Base-by-base conservation (phyloP, 1,140 invertebrate genomes). In the Oreohelix idahoensis region DNA sequence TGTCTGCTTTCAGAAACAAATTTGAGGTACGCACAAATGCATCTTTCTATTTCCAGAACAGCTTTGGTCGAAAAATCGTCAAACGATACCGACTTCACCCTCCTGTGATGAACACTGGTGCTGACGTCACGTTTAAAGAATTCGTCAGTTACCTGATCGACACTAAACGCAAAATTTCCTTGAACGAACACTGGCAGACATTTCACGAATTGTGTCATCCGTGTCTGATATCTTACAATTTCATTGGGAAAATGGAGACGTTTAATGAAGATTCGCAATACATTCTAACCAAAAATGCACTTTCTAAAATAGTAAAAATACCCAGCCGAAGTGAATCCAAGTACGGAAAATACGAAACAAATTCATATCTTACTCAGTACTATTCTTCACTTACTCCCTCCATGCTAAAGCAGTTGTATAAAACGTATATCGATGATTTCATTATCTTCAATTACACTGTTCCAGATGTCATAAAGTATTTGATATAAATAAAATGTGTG, bases 1-100 rank as follows among this genome's bases (percentile, higher is more conserved):
- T 98, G 70, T 98, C 97, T 0, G 97, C 97, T 0, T 98, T 96
- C 92, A 94, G 96, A 84, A 98, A 98, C 91, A 98, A 98, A 92
- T 93, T 98, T 83, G 95, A 96, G 87, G 94, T 94, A 38, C 93
- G 93, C 81, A 94, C 94, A n/a, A 84, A 80, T 39, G 92, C 94
- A 0, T 66, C 77, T 15, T 95, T 94, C 90, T 94, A 94, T 93
- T 97, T 97, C 93, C 95, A 96, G 90, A 93, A 94, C 5, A 94
- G 96, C 51, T 96, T 96, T 84, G 97, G 97, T 1, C 94, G 94
- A 32, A 94, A 95, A 80, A 98, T 98, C 74, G 94, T 97, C 49
- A 81, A 83, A 29, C 39, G 49, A 38, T 77, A 79, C 15, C 53
- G 78, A 11, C 10, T 17, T 13, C 26, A 42, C 1, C 35, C 32